Conservation (phyloP, 37 sponge, comb jelly and placozoan genomes). For the Halisarca cf. caerulea region DNA sequence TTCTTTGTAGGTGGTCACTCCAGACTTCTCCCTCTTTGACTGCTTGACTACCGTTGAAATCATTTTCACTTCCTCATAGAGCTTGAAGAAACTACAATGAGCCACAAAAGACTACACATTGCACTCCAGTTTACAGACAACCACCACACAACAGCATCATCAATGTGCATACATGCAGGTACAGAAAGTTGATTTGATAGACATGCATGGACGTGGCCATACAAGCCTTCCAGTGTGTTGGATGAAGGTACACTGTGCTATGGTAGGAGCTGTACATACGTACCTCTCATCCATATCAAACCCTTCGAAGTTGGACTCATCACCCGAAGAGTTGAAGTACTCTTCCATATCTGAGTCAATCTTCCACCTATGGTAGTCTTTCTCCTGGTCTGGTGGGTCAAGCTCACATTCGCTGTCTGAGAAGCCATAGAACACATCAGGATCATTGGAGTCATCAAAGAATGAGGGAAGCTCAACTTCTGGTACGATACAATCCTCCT, state of each 20-base stretch:
- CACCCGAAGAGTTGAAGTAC: neutral
- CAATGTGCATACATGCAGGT: too few species aligned
- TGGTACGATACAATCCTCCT: neutral
- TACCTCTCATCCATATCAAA: conserved; percentile 13
- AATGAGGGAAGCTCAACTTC: neutral
- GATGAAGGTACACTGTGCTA: too few species aligned
- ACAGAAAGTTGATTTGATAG: too few species aligned
- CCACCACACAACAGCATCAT: too few species aligned
- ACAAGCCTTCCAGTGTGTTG: too few species aligned
- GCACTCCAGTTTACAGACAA: too few species aligned
- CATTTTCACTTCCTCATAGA: neutral
- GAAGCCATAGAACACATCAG: conserved; percentile 19
- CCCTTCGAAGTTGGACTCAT: neutral
- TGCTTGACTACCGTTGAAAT: neutral
- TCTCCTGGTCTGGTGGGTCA: neutral
- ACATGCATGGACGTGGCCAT: too few species aligned
- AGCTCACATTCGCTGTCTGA: conserved; percentile 12
- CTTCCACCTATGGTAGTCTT: neutral
- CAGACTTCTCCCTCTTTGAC: neutral
- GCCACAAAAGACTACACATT: too few species aligned
- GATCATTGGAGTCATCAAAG: conserved; percentile 19
- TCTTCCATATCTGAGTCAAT: neutral
- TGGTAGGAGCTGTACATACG: neutral
- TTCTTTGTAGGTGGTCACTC: conserved; percentile 38
- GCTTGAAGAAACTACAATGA: neutral